Conservation (phyloP, 2,113 vertebrate genomes). For the Corythaixoides concolor region DNA sequence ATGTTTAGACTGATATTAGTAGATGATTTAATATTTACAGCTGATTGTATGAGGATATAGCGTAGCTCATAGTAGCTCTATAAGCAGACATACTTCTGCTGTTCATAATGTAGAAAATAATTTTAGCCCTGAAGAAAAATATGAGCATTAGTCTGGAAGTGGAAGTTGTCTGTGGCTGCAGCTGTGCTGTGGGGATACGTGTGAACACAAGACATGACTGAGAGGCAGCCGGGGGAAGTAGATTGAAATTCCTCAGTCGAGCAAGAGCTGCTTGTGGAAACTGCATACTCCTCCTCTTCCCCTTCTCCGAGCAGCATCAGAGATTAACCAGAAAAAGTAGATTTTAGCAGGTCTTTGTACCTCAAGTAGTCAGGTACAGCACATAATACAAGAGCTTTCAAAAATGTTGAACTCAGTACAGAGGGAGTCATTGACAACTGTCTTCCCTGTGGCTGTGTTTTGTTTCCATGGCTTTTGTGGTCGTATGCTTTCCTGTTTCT, state of each 20-base stretch:
- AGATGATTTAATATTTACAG: slow-evolving; percentile 5
- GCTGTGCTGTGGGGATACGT: background rate
- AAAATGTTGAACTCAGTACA: background rate
- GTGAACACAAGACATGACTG: background rate
- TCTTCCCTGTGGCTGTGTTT: background rate
- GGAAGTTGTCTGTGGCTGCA: background rate
- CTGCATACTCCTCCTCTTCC: background rate
- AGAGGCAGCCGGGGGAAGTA: background rate
- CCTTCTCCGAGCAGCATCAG: background rate
- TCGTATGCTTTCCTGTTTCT: background rate
- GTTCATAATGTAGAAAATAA: background rate
- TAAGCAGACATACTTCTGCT: background rate
- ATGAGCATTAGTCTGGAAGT: background rate
- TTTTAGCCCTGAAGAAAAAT: background rate
- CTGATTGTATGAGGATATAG: background rate
- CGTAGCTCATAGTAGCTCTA: background rate
- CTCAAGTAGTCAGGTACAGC: background rate
- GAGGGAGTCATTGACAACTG: background rate
- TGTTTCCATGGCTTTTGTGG: background rate
- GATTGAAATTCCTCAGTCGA: background rate
- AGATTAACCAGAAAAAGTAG: background rate
- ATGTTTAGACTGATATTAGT: background rate
- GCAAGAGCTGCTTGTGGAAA: background rate
- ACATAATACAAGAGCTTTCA: background rate
- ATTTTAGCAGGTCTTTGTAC: background rate